These are phyloP conservation scores for Alitta virens DNA, from an alignment of 2,888 invertebrate species.

Conservation along the genomic window DNA sequence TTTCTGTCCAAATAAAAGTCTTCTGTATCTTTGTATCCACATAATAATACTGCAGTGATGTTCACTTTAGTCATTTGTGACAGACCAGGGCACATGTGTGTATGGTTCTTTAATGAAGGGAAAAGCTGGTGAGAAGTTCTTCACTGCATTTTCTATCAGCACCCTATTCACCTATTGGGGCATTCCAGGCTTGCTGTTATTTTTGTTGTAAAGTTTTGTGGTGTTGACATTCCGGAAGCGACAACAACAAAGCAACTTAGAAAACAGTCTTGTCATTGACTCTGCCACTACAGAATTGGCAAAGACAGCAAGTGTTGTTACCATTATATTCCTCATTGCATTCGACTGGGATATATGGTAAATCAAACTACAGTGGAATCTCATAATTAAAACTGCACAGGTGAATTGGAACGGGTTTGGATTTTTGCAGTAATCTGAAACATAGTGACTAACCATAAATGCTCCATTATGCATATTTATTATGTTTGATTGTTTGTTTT, in stretches of 20 bases:
- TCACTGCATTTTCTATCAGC: constrained; percentile 24
- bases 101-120: constrained; percentile 14
- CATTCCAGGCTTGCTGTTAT: constrained; percentile 23
- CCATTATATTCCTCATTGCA: constrained; percentile 24
- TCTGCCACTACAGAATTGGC: constrained; percentile 22
- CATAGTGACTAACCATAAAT: no score
- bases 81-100: constrained; percentile 26
- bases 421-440: no score
- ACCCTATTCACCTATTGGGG: constrained; percentile 25
- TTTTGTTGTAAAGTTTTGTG: constrained; percentile 18
- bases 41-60: no score
- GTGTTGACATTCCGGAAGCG: constrained; percentile 11
- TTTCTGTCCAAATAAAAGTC: no score
- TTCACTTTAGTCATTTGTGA: constrained; percentile 14
- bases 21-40: no score
- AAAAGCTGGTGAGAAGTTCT: constrained; percentile 21
- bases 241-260: constrained; percentile 17
- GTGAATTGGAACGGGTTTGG: no score
- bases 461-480: no score
- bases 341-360: constrained; percentile 15
- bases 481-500: no score
- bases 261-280: constrained; percentile 20
- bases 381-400: no score
- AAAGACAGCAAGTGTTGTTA: constrained; percentile 26
- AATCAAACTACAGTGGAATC: no score